These are phyloP conservation scores for Morone saxatilis DNA, from an alignment of 2,113 vertebrate genomes.

Conservation along the genomic window DNA sequence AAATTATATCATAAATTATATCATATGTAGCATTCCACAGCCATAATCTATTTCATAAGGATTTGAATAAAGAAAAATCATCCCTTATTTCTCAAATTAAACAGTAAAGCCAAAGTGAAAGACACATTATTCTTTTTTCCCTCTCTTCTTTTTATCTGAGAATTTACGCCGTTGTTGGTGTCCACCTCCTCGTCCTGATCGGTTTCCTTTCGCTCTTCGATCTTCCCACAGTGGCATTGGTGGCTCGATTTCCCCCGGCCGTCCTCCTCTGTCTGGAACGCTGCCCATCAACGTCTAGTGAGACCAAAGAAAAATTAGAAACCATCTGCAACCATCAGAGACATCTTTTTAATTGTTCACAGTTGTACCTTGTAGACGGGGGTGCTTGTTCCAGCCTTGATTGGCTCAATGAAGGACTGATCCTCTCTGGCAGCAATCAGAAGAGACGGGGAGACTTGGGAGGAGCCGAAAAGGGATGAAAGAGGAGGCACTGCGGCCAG, in stretches of 20 bases:
- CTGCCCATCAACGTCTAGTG: slow-evolving; percentile 87
- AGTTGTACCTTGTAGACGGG: slow-evolving; percentile 87
- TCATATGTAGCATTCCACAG: background rate
- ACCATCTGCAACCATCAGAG: background rate
- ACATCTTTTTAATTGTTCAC: background rate
- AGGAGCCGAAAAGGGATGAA: slow-evolving; percentile 48
- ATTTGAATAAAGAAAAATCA: slow-evolving; percentile 21
- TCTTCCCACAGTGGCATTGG: slow-evolving; percentile 89
- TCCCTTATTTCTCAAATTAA: background rate
- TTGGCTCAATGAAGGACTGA: slow-evolving; percentile 83
- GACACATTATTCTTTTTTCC: slow-evolving; percentile 59
- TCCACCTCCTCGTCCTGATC: slow-evolving; percentile 56
- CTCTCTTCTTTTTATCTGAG: slow-evolving; percentile 77
- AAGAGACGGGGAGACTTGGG: slow-evolving; percentile 80
- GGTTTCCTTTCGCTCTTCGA: slow-evolving; percentile 75
- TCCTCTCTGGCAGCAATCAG: slow-evolving; percentile 88
- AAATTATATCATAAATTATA: slow-evolving; percentile 22
- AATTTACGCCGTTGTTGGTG: slow-evolving; percentile 63
- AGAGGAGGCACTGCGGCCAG: slow-evolving; percentile 72
- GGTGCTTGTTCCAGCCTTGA: slow-evolving; percentile 78
- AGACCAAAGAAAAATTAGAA: slow-evolving; percentile 23
- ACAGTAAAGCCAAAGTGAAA: background rate
- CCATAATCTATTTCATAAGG: background rate
- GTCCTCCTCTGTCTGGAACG: slow-evolving; percentile 90
- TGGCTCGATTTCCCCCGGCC: slow-evolving; percentile 89